These are phyloP conservation scores for Urophycis tenuis DNA, from an alignment of 2,797 vertebrate genomes.

Conservation along the genomic window DNA sequence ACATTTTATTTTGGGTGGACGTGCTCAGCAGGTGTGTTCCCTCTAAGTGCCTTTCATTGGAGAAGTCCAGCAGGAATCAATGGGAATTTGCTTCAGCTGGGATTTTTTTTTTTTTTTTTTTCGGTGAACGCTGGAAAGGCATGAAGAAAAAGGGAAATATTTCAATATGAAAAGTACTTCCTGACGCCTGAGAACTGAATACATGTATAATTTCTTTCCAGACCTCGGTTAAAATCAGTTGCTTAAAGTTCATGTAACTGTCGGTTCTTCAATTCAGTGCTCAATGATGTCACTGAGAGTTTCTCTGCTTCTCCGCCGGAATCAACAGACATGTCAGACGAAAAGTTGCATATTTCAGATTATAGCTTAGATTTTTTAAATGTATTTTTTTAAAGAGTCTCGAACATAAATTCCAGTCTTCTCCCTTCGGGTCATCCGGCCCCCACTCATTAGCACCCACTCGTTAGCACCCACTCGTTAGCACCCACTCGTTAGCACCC, in stretches of 20 bases:
- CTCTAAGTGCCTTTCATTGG: conserved; percentile 24
- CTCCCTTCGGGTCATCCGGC: too few species aligned
- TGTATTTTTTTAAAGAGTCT: too few species aligned
- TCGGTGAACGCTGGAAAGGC: neutral
- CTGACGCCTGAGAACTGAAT: conserved; percentile 13
- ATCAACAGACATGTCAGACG: neutral
- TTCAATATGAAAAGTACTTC: conserved; percentile 6
- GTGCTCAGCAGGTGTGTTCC: conserved; percentile 24
- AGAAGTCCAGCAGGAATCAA: conserved; percentile 3
- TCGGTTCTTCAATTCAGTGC: neutral
- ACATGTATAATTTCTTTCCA: neutral
- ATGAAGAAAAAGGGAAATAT: conserved; percentile 20
- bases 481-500: too few species aligned
- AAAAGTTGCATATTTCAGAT: neutral
- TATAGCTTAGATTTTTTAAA: neutral
- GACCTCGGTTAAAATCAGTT: neutral
- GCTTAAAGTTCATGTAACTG: neutral
- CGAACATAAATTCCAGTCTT: too few species aligned
- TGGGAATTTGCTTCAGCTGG: conserved; percentile 23
- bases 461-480: too few species aligned
- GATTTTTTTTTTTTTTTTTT: conserved; percentile 7
- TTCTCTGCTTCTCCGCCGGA: neutral
- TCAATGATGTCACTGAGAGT: neutral
- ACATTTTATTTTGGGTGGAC: neutral
- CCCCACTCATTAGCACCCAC: too few species aligned